A percentile compares a stretch with the other conserved stretches of the same genome.
phyloP scores from a whole-genome alignment of 2,113 vertebrate species.

The Austrofundulus limnaeus region DNA sequence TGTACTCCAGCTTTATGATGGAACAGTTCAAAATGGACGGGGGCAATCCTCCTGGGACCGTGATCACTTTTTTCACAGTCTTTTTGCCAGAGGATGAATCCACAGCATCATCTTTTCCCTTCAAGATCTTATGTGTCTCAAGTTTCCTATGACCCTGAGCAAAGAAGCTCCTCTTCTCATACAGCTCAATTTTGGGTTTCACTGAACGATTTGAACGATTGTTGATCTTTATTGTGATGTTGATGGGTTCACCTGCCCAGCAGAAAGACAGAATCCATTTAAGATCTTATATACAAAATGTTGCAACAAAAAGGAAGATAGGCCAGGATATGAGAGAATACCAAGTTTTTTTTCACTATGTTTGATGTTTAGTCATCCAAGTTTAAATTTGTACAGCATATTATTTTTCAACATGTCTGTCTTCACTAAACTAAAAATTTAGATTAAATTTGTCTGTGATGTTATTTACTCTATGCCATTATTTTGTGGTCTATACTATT shows the following conservation, averaged over 20 bases:
- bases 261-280: not conserved
- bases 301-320: no score
- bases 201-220: constrained; percentile 60
- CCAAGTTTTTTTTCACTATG: not conserved
- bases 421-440: not conserved
- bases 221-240: constrained; percentile 40
- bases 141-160: constrained; percentile 47
- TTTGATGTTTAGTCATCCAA: no score
- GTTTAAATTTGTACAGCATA: not conserved
- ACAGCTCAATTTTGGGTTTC: constrained; percentile 60
- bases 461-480: not conserved
- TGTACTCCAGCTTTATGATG: constrained; percentile 70
- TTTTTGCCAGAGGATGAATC: constrained; percentile 5
- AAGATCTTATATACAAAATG: not conserved
- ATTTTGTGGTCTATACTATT: not conserved
- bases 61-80: constrained; percentile 45
- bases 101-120: constrained; percentile 49
- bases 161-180: constrained; percentile 63
- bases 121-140: constrained; percentile 16
- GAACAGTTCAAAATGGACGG: constrained; percentile 65
- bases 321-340: not conserved
- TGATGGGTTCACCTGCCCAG: constrained; percentile 47
- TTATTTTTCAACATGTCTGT: not conserved
- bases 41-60: constrained; percentile 45
- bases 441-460: not conserved